Evolutionary conservation across 2,797 vertebrate species (phyloP), one percentile per base, ranked within the genome.

Genomic region (Spinus olivaceus): DNA sequence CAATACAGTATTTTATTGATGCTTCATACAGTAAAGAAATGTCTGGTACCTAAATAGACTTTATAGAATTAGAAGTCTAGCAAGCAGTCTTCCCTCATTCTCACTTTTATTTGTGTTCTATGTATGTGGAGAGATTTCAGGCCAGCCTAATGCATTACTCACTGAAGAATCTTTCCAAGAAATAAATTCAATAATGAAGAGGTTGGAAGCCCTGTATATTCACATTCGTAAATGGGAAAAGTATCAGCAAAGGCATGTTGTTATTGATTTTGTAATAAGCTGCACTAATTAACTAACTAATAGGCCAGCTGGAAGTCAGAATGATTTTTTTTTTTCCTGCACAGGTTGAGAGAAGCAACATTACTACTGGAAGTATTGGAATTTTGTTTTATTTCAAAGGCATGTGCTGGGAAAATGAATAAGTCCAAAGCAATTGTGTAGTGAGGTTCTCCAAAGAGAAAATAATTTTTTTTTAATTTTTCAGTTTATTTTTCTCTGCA

Each of bases 261-360:
- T 66, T 91, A 94, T 91, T 78, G 91, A 88, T 83, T 81, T 87
- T 59, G 53, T 46, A 94, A 78, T 59, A 47, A 93, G n/a, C 70
- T 91, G 20, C 88, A 27, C 83, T 88, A 90, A 95, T 96, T 95
- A 95, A 84, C 59, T 93, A 96, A 80, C 69, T 92, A 93, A 70
- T 79, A 89, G 86, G 50, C 92, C 56, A 78, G 57, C n/a, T 93
- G 65, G 50, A 94, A 91, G 74, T 88, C 41, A 78, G 49, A 91
- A 89, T 63, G 51, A 46, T 41, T 42, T n/a, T 57, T 44, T 23
- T 8, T 22, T 27, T 37, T 22, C 4, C 59, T 21, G 11, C 14
- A 33, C 19, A 79, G 14, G 33, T 64, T 91, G 59, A 85, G 60
- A 82, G 57, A 91, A 81, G 27, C 18, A 51, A 25, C 14, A 15